Percentiles rank a stretch among this genome's conserved stretches.
Evolutionary conservation across 2,888 invertebrate genomes (phyloP).

Genomic region (Drosophila neonasuta): DNA sequence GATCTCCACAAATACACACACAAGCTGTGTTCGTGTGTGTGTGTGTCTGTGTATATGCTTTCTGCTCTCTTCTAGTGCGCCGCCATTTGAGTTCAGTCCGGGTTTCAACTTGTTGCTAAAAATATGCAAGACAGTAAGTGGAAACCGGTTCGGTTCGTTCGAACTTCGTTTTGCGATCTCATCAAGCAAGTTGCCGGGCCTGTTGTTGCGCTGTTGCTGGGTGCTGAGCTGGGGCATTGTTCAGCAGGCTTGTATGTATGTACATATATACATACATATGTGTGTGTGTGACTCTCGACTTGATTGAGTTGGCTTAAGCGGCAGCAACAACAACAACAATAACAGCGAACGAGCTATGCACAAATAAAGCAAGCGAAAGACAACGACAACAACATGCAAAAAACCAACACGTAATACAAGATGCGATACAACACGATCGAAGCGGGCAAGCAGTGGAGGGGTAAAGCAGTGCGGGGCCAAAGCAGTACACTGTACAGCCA

Average conservation of each 20-base stretch:
- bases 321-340: slow-evolving; percentile 22
- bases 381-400: slow-evolving; percentile 47
- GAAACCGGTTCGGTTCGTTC: slow-evolving; percentile 60
- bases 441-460: slow-evolving; percentile 10
- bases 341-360: slow-evolving; percentile 50
- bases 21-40: slow-evolving; percentile 45
- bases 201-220: slow-evolving; percentile 74
- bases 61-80: slow-evolving; percentile 23
- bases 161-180: slow-evolving; percentile 34
- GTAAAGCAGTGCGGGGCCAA: slow-evolving; percentile 22
- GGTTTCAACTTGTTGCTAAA: slow-evolving; percentile 73
- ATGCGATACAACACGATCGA: slow-evolving; percentile 26
- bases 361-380: slow-evolving; percentile 67
- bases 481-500: slow-evolving; percentile 13
- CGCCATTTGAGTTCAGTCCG: slow-evolving; percentile 27
- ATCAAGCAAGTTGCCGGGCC: slow-evolving; percentile 51
- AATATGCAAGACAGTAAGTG: slow-evolving; percentile 74
- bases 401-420: slow-evolving; percentile 73
- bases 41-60: slow-evolving; percentile 21
- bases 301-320: slow-evolving; percentile 67
- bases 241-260: background rate
- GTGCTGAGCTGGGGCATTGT: slow-evolving; percentile 42
- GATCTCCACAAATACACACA: slow-evolving; percentile 51
- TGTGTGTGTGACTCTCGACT: slow-evolving; percentile 53
- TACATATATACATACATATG: no score